Base-by-base conservation (phyloP, 2,113 vertebrate genomes). In the Antechinus stuartii region DNA sequence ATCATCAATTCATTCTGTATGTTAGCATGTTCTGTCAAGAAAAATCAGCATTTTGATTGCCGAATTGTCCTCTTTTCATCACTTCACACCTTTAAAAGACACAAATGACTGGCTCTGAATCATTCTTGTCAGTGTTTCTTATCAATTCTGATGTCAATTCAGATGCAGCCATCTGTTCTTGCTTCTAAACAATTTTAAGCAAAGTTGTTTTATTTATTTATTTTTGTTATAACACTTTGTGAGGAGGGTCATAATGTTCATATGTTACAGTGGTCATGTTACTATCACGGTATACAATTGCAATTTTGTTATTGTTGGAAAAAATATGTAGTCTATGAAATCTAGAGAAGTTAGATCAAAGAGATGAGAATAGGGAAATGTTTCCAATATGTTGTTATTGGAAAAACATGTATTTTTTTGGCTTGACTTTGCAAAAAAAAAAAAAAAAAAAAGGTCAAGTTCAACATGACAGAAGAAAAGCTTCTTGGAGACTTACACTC, bases 11-110 rank as follows among this genome's bases (percentile, higher is more conserved):
- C 2, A 55, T 49, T 84, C 35, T 84, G 14, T 76, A 11, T 89
- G 94, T 97, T 76, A 95, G 91, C 96, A 89, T 94, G 93, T 95
- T 94, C 90, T 57, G 95, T 93, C 90, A 96, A 50, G 94, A 96
- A 92, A 95, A 96, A 94, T 96, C 94, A 97, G 96, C 91, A 92
- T 76, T 96, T 94, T 95, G 94, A 94, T 96, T 95, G 90, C 89
- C n/a, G 92, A 96, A 96, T 96, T 97, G 56, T 95, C 95, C 89
- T 56, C 27, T 35, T 96, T 91, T 95, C 91, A 91, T 96, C 93
- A 68, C 95, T 95, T 96, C 90, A 96, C 56, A 91, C 53, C 10
- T 76, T 27, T 54, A 53, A 91, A 91, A 96, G 93, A 94, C 56
- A 91, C 30, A 94, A 94, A 93, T 91, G 96, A 89, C 61, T 96